Conservation (phyloP, 2,797 vertebrate genomes). For the Trematomus bernacchii region DNA sequence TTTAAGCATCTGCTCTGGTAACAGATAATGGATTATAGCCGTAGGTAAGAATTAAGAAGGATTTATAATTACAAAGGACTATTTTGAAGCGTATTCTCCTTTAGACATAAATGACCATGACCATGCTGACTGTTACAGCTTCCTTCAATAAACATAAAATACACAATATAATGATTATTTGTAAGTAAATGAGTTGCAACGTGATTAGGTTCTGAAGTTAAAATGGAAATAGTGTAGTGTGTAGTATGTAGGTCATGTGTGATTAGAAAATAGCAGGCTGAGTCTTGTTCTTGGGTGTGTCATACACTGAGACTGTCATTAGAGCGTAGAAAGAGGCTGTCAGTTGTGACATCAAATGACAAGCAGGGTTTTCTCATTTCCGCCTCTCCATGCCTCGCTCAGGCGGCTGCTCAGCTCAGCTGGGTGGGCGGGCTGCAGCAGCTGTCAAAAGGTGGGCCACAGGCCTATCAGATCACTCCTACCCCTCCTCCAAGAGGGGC, state of each 20-base stretch:
- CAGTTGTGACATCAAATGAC: conserved; percentile 39
- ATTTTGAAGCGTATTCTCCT: conserved; percentile 13
- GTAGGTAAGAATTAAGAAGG: conserved; percentile 2
- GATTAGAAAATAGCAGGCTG: too few relatives aligned
- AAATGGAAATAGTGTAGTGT: too few relatives aligned
- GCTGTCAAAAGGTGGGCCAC: conserved; percentile 77
- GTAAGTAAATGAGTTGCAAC: too few relatives aligned
- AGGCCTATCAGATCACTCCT: conserved; percentile 71
- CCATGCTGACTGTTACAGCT: not conserved
- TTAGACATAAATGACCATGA: not conserved
- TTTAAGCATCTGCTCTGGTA: conserved; percentile 21
- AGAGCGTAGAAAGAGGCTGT: conserved; percentile 16
- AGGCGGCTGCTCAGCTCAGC: conserved; percentile 65
- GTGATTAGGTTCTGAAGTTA: too few relatives aligned
- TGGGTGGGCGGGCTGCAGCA: conserved; percentile 71
- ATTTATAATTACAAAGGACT: not conserved
- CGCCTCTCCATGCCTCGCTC: conserved; percentile 34
- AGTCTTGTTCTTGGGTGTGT: too few relatives aligned
- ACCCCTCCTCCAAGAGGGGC: conserved; percentile 81
- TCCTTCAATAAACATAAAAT: not conserved
- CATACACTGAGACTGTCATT: not conserved
- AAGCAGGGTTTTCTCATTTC: conserved; percentile 39
- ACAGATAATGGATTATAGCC: conserved; percentile 2
- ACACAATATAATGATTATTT: too few relatives aligned
- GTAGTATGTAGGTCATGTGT: too few relatives aligned